Evolutionary conservation across 2,797 vertebrate species (phyloP).

Genomic region (Pangasius larnaudii): DNA sequence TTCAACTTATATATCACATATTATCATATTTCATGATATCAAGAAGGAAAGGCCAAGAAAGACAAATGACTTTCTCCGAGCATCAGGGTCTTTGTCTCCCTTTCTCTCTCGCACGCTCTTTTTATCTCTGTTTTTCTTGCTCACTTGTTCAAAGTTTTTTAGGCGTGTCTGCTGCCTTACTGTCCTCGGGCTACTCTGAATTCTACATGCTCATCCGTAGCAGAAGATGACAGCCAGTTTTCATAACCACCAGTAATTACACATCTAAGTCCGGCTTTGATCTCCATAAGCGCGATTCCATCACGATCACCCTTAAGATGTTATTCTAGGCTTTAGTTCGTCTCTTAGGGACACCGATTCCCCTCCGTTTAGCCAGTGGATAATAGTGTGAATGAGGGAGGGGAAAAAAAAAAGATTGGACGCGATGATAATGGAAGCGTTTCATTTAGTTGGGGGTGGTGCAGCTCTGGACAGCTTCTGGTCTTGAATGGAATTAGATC

Average conservation of each 20-base stretch:
- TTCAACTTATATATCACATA: constrained; percentile 56
- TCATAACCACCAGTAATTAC: constrained; percentile 63
- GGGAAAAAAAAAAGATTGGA: constrained; percentile 46
- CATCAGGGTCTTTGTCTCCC: neutral
- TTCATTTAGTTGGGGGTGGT: constrained; percentile 37
- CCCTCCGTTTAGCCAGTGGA: constrained; percentile 41
- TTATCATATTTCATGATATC: neutral
- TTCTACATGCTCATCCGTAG: constrained; percentile 49
- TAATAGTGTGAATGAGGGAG: constrained; percentile 34
- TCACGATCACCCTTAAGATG: constrained; percentile 38
- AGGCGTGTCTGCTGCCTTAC: constrained; percentile 58
- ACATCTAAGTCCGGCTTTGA: constrained; percentile 62
- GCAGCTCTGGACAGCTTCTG: constrained; percentile 24
- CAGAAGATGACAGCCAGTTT: constrained; percentile 59
- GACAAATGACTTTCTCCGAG: neutral
- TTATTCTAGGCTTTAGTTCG: constrained; percentile 53
- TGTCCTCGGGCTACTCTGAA: constrained; percentile 61
- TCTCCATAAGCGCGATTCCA: constrained; percentile 55
- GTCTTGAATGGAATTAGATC: constrained; percentile 42
- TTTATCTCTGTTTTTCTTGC: constrained; percentile 35
- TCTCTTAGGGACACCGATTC: constrained; percentile 43
- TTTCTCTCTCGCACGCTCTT: constrained; percentile 1
- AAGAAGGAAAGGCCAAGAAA: neutral
- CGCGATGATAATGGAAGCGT: constrained; percentile 52
- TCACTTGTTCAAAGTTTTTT: constrained; percentile 43